Evolutionary conservation across 2,797 vertebrate species (phyloP), one percentile per base, ranked within the genome.

Genomic region (Taenioides sp.): DNA sequence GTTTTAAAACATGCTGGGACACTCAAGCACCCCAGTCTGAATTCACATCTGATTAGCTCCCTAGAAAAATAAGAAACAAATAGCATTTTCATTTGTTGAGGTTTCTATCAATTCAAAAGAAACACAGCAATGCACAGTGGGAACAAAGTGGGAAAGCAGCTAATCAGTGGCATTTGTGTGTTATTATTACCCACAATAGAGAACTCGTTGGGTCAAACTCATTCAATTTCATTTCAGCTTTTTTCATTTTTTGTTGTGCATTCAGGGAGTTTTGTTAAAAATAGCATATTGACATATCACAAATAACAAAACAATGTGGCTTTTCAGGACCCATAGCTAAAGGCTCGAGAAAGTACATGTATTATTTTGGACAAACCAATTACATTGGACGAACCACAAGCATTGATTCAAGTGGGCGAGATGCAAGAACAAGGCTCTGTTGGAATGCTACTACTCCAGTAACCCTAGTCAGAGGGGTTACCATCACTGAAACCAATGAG

Each of bases 101-200:
- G 28, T 57, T 25, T 6, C 3, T 50, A 64, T 66, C 4, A 2
- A 66, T 62, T 43, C 54, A 57, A 54, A 23, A n/a, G 57, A 73
- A 57, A 17, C 31, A 27, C 18, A 49, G 57, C 54, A 11, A 5
- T 34, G 54, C 0, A 1, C 20, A 60, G 22, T 43, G 20, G 5
- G 58, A 1, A 62, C 31, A 37, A 65, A 60, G 59, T 18, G 52
- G 12, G 59, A 27, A 75, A 43, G 5, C 31, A 12, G 47, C 23
- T 75, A 58, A 75, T 79, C 37, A 73, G 23, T 40, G 40, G 10
- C 0, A 78, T 52, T 69, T 70, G 27, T 66, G 34, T 58, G 20
- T 61, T 40, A 10, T 34, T 73, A 16, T 49, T 43, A 31, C 68
- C 59, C 52, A 58, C 28, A 65, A 67, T 49, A 11, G 34, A 69